Base-by-base conservation (phyloP, 2,888 invertebrate genomes). In the Hirtodrosophila trivittata region DNA sequence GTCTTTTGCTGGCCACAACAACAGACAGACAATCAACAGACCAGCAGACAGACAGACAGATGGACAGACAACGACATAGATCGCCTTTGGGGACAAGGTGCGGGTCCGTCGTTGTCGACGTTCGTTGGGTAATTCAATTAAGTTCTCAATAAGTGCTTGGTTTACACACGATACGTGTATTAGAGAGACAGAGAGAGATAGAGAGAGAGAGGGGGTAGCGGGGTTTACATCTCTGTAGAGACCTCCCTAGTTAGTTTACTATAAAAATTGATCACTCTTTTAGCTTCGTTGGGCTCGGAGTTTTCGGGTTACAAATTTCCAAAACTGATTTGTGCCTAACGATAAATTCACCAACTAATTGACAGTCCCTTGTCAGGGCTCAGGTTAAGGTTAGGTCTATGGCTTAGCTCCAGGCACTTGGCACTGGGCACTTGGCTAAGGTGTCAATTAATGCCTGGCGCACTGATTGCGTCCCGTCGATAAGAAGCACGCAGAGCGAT, bases 291-390 rank as follows among this genome's bases (percentile, higher is more conserved):
- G 35, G 30, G 14, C 39, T 47, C 58, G 63, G 54, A 60, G 54
- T 59, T 69, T 76, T 71, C 65, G 68, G 58, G 67, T 70, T 77
- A 86, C 75, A 78, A 82, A 77, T 70, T 77, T 60, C 57, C 18
- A 75, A 85, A 86, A 77, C 89, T 89, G 89, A 88, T 89, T 85
- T 88, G 87, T 86, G 77, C 75, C 81, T 57, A 49, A 64, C 68
- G 84, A 84, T 84, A 84, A 84, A 82, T 82, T 87, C 86, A 75
- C 60, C 74, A 78, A 84, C 72, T 82, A 82, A 82, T 82, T 82
- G 87, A 80, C 80, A 86, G 75, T 67, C 66, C 77, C 75, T 67
- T 80, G 74, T 86, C 77, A 57, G 45, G 55, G 55, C 25, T 57
- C 50, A 42, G 33, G 47, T 59, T 46, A 42, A 50, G 42, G 46